Conservation (phyloP, 2,888 invertebrate genomes). For the Exocentrus adspersus region DNA sequence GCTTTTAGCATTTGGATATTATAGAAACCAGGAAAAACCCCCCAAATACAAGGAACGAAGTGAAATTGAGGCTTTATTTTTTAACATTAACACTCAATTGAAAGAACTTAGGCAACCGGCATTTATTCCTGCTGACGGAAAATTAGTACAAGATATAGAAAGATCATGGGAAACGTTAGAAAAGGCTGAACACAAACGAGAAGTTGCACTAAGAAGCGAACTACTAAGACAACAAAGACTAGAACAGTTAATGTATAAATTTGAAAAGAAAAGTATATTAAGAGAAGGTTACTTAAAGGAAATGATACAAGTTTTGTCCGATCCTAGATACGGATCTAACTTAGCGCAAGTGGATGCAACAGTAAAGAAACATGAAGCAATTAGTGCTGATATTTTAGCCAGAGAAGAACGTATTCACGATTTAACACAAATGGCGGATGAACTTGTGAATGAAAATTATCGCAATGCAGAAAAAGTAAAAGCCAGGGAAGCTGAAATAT, state of each 20-base stretch:
- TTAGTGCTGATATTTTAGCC: conserved; percentile 95
- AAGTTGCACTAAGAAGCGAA: conserved; percentile 91
- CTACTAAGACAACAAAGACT: conserved; percentile 90
- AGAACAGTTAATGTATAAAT: conserved; percentile 95
- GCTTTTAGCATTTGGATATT: conserved; percentile 90
- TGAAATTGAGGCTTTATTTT: conserved; percentile 95
- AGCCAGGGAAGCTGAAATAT: conserved; percentile 71
- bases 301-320: conserved; percentile 95
- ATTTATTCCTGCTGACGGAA: conserved; percentile 88
- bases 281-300: conserved; percentile 96
- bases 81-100: conserved; percentile 95
- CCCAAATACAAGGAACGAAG: conserved; percentile 97
- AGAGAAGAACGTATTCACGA: conserved; percentile 94
- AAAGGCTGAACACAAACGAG: conserved; percentile 92
- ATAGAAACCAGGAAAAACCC: conserved; percentile 96
- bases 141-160: conserved; percentile 94
- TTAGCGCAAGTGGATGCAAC: conserved; percentile 95
- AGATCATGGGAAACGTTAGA: conserved; percentile 93
- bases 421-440: conserved; percentile 91
- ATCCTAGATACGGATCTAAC: conserved; percentile 90
- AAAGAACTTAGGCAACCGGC: conserved; percentile 93
- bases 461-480: conserved; percentile 86
- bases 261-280: conserved; percentile 93
- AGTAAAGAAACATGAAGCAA: conserved; percentile 98
- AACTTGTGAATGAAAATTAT: conserved; percentile 91